Evolutionary conservation across 2,888 invertebrate genomes (phyloP).

Genomic region (Odontothrips loti): DNA sequence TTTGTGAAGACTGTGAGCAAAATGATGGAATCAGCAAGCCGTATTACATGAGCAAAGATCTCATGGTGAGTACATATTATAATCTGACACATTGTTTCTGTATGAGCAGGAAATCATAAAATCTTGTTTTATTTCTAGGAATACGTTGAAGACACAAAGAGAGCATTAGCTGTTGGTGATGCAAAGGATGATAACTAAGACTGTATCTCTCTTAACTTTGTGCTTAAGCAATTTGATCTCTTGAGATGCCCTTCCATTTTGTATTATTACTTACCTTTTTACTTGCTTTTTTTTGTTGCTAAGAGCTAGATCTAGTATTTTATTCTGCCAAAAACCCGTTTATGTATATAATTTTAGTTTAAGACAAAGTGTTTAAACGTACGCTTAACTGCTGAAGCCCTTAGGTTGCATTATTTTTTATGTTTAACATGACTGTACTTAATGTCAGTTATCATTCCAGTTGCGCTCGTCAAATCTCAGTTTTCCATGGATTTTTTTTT

Average conservation of each 20-base stretch:
- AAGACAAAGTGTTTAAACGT: too few species aligned
- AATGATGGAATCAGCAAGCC: slow-evolving; percentile 60
- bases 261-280: too few species aligned
- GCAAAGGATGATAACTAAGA: slow-evolving; percentile 23
- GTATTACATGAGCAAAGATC: slow-evolving; percentile 61
- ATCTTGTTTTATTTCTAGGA: slow-evolving; percentile 44
- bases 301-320: too few species aligned
- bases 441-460: too few species aligned
- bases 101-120: neutral
- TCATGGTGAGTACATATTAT: slow-evolving; percentile 50
- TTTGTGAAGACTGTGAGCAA: slow-evolving; percentile 62
- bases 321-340: too few species aligned
- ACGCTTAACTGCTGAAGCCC: too few species aligned
- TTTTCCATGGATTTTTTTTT: too few species aligned
- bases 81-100: neutral
- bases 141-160: slow-evolving; percentile 59
- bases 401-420: too few species aligned
- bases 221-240: neutral
- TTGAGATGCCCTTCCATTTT: neutral
- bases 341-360: too few species aligned
- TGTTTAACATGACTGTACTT: too few species aligned
- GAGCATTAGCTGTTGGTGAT: slow-evolving; percentile 45
- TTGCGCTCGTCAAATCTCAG: too few species aligned
- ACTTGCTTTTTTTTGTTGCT: too few species aligned
- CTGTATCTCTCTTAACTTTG: neutral